These are phyloP conservation scores for Zhengitettix transpicula DNA, from an alignment of 2,888 invertebrate species.

Conservation along the genomic window DNA sequence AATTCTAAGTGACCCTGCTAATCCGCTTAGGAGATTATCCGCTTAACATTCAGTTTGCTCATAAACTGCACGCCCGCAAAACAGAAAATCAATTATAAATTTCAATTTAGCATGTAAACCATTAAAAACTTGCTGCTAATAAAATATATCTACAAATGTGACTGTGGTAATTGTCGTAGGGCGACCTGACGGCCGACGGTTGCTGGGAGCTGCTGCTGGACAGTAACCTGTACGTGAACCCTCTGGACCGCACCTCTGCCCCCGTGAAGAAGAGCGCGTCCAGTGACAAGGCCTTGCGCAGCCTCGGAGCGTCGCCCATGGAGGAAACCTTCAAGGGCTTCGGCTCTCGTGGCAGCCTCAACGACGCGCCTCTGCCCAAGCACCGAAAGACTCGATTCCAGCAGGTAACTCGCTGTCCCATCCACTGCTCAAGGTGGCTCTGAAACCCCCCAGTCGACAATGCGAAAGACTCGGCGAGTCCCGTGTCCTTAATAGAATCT, in stretches of 20 bases:
- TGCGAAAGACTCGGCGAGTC: too few relatives aligned
- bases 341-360: slow-evolving; percentile 36
- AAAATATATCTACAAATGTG: too few relatives aligned
- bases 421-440: too few relatives aligned
- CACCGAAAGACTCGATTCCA: slow-evolving; percentile 76
- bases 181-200: slow-evolving; percentile 31
- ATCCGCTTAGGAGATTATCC: too few relatives aligned
- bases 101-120: too few relatives aligned
- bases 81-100: too few relatives aligned
- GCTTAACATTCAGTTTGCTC: too few relatives aligned
- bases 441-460: too few relatives aligned
- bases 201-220: slow-evolving; percentile 30
- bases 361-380: slow-evolving; percentile 54
- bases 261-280: slow-evolving; percentile 64
- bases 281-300: slow-evolving; percentile 55
- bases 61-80: too few relatives aligned
- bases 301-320: slow-evolving; percentile 40
- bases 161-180: slow-evolving; percentile 29
- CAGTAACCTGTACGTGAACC: slow-evolving; percentile 72
- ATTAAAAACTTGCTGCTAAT: too few relatives aligned
- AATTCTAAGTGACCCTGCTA: too few relatives aligned
- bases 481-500: too few relatives aligned
- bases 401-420: slow-evolving; percentile 45
- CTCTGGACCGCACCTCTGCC: slow-evolving; percentile 32
- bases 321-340: slow-evolving; percentile 35